Conservation (phyloP, 2,113 vertebrate species). For the Catagonus wagneri region DNA sequence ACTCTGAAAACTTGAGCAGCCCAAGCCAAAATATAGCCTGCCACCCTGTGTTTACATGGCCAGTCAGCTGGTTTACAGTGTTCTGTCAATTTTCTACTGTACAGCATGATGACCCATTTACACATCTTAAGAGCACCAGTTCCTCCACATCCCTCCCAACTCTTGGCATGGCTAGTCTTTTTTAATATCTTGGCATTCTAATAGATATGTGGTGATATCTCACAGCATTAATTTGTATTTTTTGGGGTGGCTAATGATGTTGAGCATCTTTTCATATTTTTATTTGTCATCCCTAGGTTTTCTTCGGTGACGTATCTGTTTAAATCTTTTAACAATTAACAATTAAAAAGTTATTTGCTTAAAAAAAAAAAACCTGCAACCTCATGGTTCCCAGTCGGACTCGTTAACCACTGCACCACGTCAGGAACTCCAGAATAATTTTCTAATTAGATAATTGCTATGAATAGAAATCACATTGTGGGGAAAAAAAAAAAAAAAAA, state of each 20-base stretch:
- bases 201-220: neutral
- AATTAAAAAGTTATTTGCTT: neutral
- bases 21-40: too few relatives aligned
- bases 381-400: too few relatives aligned
- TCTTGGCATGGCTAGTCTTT: neutral
- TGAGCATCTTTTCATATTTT: neutral
- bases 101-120: too few relatives aligned
- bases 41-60: too few relatives aligned
- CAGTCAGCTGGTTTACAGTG: too few relatives aligned
- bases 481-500: neutral
- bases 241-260: neutral
- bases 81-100: too few relatives aligned
- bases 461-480: neutral
- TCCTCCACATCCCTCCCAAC: neutral
- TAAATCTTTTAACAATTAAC: neutral
- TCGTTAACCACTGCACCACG: too few relatives aligned
- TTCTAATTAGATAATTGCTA: neutral
- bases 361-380: too few relatives aligned
- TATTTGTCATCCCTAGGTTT: neutral
- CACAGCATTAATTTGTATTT: neutral
- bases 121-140: neutral
- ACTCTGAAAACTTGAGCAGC: too few relatives aligned
- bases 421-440: conserved; percentile 2
- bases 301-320: neutral
- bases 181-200: neutral